Conservation (phyloP, 2,113 vertebrate species). For the Tetraodon nigroviridis region DNA sequence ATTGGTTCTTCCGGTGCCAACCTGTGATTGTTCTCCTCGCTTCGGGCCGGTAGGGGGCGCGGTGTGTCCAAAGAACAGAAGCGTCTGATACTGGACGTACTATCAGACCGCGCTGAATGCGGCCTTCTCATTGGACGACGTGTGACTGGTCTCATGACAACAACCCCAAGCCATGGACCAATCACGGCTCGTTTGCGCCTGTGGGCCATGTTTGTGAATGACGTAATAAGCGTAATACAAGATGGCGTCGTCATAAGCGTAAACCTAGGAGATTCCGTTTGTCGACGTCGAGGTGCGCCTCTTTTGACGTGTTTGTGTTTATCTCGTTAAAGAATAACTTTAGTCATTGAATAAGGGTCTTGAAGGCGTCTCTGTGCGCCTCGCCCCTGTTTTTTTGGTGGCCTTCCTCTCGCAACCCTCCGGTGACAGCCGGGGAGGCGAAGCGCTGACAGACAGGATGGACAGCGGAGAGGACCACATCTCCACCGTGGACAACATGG, state of each 20-base stretch:
- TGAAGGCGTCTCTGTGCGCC: conserved; percentile 9
- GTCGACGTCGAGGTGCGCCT: conserved; percentile 34
- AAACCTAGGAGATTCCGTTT: conserved; percentile 38
- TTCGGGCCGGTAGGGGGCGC: conserved; percentile 49
- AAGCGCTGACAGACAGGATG: conserved; percentile 51
- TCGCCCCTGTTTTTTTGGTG: neutral
- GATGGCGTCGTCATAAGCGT: conserved; percentile 63
- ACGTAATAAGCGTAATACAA: conserved; percentile 74
- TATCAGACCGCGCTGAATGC: conserved; percentile 86
- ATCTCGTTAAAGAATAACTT: neutral
- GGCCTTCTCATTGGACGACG: conserved; percentile 72
- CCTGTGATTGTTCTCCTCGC: neutral
- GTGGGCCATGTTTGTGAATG: conserved; percentile 73
- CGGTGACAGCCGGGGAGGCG: conserved; percentile 46
- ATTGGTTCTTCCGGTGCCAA: neutral
- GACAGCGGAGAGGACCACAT: conserved; percentile 74
- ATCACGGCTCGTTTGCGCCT: conserved; percentile 41
- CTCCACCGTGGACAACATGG: conserved; percentile 83
- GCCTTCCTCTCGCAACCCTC: conserved; percentile 11
- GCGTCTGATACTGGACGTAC: conserved; percentile 91
- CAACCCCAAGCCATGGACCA: conserved; percentile 61
- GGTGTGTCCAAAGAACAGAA: conserved; percentile 65
- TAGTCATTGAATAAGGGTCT: neutral
- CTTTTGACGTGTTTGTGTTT: conserved; percentile 23
- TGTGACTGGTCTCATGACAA: conserved; percentile 88